phyloP scores from a whole-genome alignment of 2,113 vertebrate genomes.

The Xenopus tropicalis region DNA sequence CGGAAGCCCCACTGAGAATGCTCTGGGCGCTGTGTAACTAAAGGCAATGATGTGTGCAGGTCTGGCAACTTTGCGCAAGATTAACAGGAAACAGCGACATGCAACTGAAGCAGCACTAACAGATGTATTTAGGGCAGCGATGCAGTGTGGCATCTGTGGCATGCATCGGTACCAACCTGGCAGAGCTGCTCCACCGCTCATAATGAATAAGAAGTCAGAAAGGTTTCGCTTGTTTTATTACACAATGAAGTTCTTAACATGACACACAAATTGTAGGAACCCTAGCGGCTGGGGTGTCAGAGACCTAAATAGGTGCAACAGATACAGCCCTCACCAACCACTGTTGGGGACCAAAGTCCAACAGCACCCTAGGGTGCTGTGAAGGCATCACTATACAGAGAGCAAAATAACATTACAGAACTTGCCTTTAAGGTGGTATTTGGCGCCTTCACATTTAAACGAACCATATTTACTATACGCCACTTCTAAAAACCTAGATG shows the following conservation, averaged over 20 bases:
- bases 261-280: constrained; percentile 84
- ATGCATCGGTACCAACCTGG: constrained; percentile 87
- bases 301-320: constrained; percentile 76
- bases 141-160: constrained; percentile 36
- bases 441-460: constrained; percentile 98
- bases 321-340: constrained; percentile 96
- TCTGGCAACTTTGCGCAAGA: constrained; percentile 53
- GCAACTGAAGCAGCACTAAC: constrained; percentile 44
- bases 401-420: constrained; percentile 87
- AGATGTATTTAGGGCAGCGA: not conserved
- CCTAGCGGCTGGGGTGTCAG: constrained; percentile 55
- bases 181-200: constrained; percentile 80
- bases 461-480: constrained; percentile 98
- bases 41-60: constrained; percentile 57
- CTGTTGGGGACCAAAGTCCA: constrained; percentile 97
- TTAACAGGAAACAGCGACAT: constrained; percentile 38
- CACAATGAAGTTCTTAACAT: constrained; percentile 87
- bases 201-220: constrained; percentile 88
- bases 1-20: no score
- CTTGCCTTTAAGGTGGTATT: constrained; percentile 98
- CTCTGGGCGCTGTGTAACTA: no score
- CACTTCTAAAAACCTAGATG: constrained; percentile 98
- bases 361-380: constrained; percentile 92
- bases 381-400: constrained; percentile 85
- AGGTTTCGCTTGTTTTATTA: constrained; percentile 95